Base-by-base conservation (phyloP, 2,888 invertebrate genomes). In the Orthosia gothica region DNA sequence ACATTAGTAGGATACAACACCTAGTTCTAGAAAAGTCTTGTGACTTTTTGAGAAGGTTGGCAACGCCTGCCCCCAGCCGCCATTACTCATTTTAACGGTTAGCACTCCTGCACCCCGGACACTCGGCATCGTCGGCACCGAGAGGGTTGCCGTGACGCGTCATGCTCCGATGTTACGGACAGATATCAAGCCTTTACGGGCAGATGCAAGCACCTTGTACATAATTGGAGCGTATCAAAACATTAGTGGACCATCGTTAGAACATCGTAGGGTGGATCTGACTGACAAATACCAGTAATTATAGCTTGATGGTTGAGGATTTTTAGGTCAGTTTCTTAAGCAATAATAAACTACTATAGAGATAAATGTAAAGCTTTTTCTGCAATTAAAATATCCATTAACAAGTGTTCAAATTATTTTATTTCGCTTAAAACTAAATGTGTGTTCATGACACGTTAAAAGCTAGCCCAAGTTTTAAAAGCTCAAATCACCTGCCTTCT, bases 31-130 rank as follows among this genome's bases (percentile, higher is more conserved):
- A 61, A 57, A 7, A 2, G 5, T 52, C 13, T n/a, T n/a, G n/a
- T n/a, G n/a, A 7, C 72, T n/a, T n/a, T n/a, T n/a, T n/a, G n/a
- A n/a, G 12, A 91, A 86, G 75, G 93, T 95, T 94, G 86, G 40
- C 70, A 70, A 92, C 83, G 82, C 83, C 94, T 92, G 92, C 40
- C 65, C 81, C 83, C 15, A 84, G 79, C 87, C 89, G 90, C 92
- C 92, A 95, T 96, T 94, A 95, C 89, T 96, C 95, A 96, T 95
- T 95, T 96, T 95, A 96, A 96, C 96, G 96, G 96, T 94, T 94
- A 89, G 93, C 93, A 93, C 92, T 94, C 91, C 18, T 47, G 54
- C 73, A 62, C 68, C 76, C 76, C 66, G 70, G 55, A 23, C 68
- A 76, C 73, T 77, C 45, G 55, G 26, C 23, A 61, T 20, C 7